A percentile compares a stretch with the other conserved stretches of the same genome.
Evolutionary conservation across 2,888 invertebrate genomes (phyloP).

Genomic region (Sphaerophoria taeniata): DNA sequence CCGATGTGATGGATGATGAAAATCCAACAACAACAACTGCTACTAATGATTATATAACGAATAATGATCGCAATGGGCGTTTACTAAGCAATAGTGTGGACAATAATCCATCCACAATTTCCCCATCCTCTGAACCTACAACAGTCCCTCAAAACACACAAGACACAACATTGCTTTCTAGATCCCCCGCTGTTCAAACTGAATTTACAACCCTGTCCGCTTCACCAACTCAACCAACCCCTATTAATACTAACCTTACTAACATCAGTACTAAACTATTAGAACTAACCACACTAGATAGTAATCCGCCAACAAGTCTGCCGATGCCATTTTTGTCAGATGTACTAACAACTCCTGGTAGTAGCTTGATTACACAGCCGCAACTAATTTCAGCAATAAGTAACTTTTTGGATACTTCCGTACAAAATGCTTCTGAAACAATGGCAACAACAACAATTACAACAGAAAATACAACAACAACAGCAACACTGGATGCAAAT

Average conservation of each 20-base stretch:
- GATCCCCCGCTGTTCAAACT: conserved; percentile 38
- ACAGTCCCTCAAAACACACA: conserved; percentile 55
- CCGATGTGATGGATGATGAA: conserved; percentile 70
- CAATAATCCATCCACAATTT: conserved; percentile 57
- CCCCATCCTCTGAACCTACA: conserved; percentile 25
- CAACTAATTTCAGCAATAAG: conserved; percentile 75
- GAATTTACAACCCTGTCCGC: conserved; percentile 43
- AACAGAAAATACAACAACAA: conserved; percentile 46
- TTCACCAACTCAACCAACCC: conserved; percentile 51
- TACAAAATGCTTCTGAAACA: conserved; percentile 75
- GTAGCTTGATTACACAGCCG: conserved; percentile 75
- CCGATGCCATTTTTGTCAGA: conserved; percentile 74
- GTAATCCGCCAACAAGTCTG: conserved; percentile 75
- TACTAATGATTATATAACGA: conserved; percentile 70
- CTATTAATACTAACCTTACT: conserved; percentile 53
- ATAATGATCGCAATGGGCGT: conserved; percentile 72
- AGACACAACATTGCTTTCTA: conserved; percentile 46
- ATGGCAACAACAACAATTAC: conserved; percentile 62
- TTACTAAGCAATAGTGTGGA: conserved; percentile 66
- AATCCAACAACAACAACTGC: conserved; percentile 75
- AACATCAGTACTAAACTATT: conserved; percentile 61
- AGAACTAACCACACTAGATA: conserved; percentile 68
- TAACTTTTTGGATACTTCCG: conserved; percentile 76
- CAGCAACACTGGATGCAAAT: conserved; percentile 60
- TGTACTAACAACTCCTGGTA: conserved; percentile 76